Evolutionary conservation across 2,797 vertebrate genomes (phyloP).

Genomic region (Neomorphus geoffroyi): DNA sequence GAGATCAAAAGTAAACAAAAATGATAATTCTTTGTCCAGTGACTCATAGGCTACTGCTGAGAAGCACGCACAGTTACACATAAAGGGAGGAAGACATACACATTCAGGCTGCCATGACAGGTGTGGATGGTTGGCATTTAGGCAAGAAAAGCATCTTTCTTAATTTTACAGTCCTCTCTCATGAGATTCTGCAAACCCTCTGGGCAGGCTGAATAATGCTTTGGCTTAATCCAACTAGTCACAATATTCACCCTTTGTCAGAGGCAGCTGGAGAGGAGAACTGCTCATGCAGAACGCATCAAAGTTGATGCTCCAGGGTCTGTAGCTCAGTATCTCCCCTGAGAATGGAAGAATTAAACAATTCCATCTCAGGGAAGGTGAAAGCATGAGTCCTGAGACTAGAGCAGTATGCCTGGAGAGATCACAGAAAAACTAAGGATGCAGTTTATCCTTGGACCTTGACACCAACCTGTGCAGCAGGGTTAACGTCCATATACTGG

Average conservation of each 20-base stretch:
- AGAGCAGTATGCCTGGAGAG: not conserved
- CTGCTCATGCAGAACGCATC: not conserved
- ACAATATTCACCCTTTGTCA: not conserved
- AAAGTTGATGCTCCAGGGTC: not conserved
- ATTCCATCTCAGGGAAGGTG: not conserved
- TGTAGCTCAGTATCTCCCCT: not conserved
- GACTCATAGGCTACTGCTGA: not conserved
- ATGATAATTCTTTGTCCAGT: not conserved
- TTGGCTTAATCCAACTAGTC: not conserved
- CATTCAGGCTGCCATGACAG: not conserved
- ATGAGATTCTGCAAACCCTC: not conserved
- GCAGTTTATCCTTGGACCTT: not conserved
- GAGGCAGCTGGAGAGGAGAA: not conserved
- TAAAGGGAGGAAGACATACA: not conserved
- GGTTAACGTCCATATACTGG: slow-evolving; percentile 90
- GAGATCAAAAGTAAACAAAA: not conserved
- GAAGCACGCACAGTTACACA: not conserved
- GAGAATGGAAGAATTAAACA: slow-evolving; percentile 22
- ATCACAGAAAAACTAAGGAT: not conserved
- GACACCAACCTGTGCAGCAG: slow-evolving; percentile 83
- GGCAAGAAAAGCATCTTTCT: not conserved
- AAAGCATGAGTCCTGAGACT: not conserved
- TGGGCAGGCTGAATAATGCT: not conserved
- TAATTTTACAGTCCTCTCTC: not conserved
- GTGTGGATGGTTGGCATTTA: not conserved